Base-by-base conservation (phyloP, 2,888 invertebrate genomes). In the Stenoptilia bipunctidactyla region DNA sequence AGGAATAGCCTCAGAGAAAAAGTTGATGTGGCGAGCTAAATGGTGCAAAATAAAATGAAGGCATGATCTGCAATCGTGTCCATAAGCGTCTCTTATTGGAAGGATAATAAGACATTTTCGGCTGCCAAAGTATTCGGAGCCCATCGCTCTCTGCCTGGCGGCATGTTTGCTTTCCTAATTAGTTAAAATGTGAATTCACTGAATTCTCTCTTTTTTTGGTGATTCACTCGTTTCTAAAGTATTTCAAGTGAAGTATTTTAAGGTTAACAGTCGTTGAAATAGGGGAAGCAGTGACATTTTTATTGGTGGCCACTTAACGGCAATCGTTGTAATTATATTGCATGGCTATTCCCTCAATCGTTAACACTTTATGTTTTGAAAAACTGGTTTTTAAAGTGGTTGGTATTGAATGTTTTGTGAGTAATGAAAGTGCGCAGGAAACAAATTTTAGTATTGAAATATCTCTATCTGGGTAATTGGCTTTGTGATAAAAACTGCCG, bases 131-230 rank as follows among this genome's bases (percentile, higher is more conserved):
- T 61, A 66, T 71, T 65, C 58, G 48, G n/a, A 40, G 46, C 50
- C 45, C 55, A 61, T 66, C 60, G 45, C 42, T 58, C 53, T 45
- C 45, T 45, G 50, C 51, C 52, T 36, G 47, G 59, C 71, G 68
- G 67, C 52, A 40, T 56, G 55, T 74, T 71, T 67, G 53, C 57
- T 50, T 55, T 48, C 56, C 61, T 65, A 68, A 72, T 76, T 72
- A 67, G 61, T 51, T 51, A 49, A 59, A 61, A 55, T 40, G 46
- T 48, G 51, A 51, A 53, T 50, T 48, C 49, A 46, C 38, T 34
- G 27, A 42, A 30, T 49, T 45, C 42, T 46, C 43, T 52, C 40
- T 42, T 52, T 61, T 57, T 58, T 52, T 45, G 42, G 47, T 39
- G 42, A 52, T 45, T 50, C 43, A 44, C 33, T 13, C 13, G 34